Evolutionary conservation across 2,888 invertebrate genomes (phyloP), one percentile per base, ranked within the genome.

Genomic region (Leuctra nigra): DNA sequence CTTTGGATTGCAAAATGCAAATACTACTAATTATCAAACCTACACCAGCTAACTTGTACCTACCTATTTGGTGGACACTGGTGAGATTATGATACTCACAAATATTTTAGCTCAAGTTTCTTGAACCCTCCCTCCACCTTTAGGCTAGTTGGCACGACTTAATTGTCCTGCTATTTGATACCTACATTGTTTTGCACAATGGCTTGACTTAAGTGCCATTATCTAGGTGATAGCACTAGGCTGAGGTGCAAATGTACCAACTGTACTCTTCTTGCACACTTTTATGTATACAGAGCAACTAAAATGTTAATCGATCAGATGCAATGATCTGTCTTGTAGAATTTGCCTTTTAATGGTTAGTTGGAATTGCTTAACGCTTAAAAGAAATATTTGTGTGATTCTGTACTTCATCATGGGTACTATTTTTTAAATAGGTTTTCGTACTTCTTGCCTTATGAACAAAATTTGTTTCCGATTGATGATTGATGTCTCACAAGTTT

Each of bases 381-480:
- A 22, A 16, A 48, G 46, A 44, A 36, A 25, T 35, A 44, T 61
- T 59, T 61, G 58, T 59, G 61, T 59, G 60, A 56, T 59, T 61
- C n/a, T n/a, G n/a, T n/a, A 59, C 58, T 59, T 62, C 53, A 62
- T 55, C 59, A 56, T 53, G 39, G 39, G 24, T 33, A 60, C 59
- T 62, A 62, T 62, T 62, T 62, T 62, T 62, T 61, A 61, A 41
- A 47, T 60, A 59, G 56, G 55, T 56, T 62, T 61, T 62, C 61
- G 61, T 59, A 61, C 59, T 29, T 61, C 60, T 61, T 60, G 57
- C 58, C 59, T 61, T 59, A 56, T 39, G 53, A 47, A 56, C 35
- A 48, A 59, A 47, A 46, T 55, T 58, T 54, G 35, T 20, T 44
- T 44, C 20, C 20, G 23, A 29, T 29, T 48, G 25, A 48, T 18